Evolutionary conservation across 2,113 vertebrate species (phyloP), one percentile per base, ranked within the genome.

Genomic region (Catharus fuscescens): DNA sequence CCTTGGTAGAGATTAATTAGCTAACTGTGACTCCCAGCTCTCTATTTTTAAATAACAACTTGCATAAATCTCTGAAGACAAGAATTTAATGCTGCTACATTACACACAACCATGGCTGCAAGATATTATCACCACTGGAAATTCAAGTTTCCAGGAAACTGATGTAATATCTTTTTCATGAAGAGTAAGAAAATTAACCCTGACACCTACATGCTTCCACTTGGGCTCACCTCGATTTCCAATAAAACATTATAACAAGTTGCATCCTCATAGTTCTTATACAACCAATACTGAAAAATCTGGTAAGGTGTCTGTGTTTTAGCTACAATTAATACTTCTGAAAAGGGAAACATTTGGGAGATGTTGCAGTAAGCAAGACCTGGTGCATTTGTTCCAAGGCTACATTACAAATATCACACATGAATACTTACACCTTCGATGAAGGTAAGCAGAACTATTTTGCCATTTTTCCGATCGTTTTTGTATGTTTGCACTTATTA

Each of bases 11-110:
- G 93, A 97, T 97, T 97, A 97, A 98, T 97, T 97, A 98, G 95
- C 94, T 96, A 95, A 95, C 96, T 98, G 90, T 97, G 95, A 96
- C 94, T 96, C 93, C 94, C 94, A 94, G 95, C 95, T 98, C 95
- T 98, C 95, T 97, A 82, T 96, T 97, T 97, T 98, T 97, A 98
- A 98, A 95, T 97, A 97, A 98, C 36, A 50, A 94, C 95, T 97
- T 95, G 93, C 79, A 95, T 96, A 95, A 97, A 97, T 97, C 96
- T 97, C 96, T 19, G 70, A 96, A 97, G 95, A 95, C 83, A 96
- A 97, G 97, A 96, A 96, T 95, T 95, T 93, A 70, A 96, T 95
- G 95, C 86, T 93, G 93, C 93, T 95, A 91, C 67, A 91, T 88
- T 91, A 91, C 96, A 95, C 83, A 92, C 86, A 71, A 61, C 60